Conservation (phyloP, 2,888 invertebrate genomes). For the Eilema depressum region DNA sequence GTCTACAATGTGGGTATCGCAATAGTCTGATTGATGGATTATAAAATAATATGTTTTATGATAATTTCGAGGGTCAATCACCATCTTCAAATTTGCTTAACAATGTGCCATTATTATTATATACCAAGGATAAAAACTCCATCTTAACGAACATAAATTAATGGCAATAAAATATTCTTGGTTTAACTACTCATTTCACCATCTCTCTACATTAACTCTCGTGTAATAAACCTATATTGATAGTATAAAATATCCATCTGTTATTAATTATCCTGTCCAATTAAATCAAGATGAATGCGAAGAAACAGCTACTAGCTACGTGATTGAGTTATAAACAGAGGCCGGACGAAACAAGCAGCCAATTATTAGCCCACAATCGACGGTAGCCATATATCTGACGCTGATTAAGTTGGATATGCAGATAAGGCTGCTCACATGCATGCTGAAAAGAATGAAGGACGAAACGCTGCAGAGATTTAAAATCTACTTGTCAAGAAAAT, state of each 20-base stretch:
- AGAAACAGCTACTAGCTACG: conserved; percentile 40
- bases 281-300: conserved; percentile 47
- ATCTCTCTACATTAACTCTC: not conserved
- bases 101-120: not conserved
- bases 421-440: conserved; percentile 10
- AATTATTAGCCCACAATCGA: conserved; percentile 52
- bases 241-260: conserved; percentile 15
- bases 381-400: conserved; percentile 47
- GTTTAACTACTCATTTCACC: not conserved
- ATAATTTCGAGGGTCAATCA: not conserved
- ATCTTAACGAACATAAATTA: not conserved
- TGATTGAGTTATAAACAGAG: conserved; percentile 54
- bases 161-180: not conserved
- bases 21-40: too few species aligned
- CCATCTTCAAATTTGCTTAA: not conserved
- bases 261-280: conserved; percentile 46
- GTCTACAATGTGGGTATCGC: too few species aligned
- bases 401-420: conserved; percentile 36
- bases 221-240: not conserved
- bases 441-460: not conserved
- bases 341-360: conserved; percentile 45
- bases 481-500: not conserved
- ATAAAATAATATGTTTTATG: too few species aligned
- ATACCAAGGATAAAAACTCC: not conserved
- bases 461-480: not conserved